These are phyloP conservation scores for Agriopis leucophaearia DNA, from an alignment of 2,888 invertebrate genomes.

Conservation along the genomic window DNA sequence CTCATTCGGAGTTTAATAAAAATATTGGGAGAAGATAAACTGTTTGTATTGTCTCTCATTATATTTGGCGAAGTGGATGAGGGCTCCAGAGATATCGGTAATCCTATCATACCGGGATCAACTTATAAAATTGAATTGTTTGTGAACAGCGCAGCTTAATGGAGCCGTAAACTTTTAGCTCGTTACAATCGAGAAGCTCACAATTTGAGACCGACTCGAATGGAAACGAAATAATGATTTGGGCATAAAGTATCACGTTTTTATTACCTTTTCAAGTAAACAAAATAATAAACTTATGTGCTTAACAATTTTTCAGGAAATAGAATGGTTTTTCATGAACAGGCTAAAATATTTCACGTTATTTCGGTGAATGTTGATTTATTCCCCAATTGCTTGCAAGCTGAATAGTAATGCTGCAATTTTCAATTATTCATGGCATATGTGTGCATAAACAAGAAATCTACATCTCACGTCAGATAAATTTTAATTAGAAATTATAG, in stretches of 20 bases:
- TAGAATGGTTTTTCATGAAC: not conserved
- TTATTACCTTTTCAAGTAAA: constrained; percentile 15
- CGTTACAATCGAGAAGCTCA: constrained; percentile 38
- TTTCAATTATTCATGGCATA: not conserved
- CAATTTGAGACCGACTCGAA: constrained; percentile 39
- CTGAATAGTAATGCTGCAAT: not conserved
- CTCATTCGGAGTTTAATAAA: not conserved
- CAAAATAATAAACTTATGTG: constrained; percentile 9
- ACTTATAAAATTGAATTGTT: constrained; percentile 34
- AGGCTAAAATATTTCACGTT: not conserved
- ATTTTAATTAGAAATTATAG: not conserved
- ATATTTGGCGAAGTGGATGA: constrained; percentile 10
- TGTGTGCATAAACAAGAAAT: not conserved
- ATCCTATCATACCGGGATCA: constrained; percentile 24
- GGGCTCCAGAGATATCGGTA: constrained; percentile 16
- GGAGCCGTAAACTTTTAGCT: constrained; percentile 36
- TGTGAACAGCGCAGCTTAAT: constrained; percentile 35
- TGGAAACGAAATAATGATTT: constrained; percentile 32
- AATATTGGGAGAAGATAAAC: constrained; percentile 1
- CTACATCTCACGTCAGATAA: not conserved
- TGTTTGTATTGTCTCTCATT: constrained; percentile 14
- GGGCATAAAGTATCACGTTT: constrained; percentile 9
- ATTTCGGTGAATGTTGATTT: not conserved
- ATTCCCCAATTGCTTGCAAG: not conserved
- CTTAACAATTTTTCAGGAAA: not conserved